A percentile compares a stretch with the other conserved stretches of the same genome.
Conservation (phyloP, 2,888 invertebrate genomes). For the Nephrotoma flavescens region DNA sequence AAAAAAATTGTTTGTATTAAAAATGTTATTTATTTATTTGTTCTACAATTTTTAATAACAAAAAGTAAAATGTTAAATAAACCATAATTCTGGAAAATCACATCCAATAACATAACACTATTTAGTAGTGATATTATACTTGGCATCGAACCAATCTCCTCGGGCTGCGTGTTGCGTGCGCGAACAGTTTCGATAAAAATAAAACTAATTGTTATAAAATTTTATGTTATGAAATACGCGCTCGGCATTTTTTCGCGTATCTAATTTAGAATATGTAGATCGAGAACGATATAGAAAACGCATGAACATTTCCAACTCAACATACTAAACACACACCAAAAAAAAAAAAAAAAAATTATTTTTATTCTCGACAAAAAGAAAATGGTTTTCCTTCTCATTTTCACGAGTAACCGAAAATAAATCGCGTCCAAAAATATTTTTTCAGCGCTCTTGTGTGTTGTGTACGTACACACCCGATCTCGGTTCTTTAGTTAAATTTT, state of each 20-base stretch:
- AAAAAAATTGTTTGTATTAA: neutral
- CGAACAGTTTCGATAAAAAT: neutral
- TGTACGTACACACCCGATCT: neutral
- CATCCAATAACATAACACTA: neutral
- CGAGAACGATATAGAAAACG: neutral
- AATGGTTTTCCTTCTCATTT: neutral
- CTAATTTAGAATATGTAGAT: neutral
- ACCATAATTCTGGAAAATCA: neutral
- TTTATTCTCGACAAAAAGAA: neutral
- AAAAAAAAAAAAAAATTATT: neutral
- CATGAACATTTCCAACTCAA: neutral
- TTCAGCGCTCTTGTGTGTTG: neutral
- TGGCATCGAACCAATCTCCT: neutral
- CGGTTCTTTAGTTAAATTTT: neutral
- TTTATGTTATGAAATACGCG: neutral
- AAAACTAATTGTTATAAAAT: neutral
- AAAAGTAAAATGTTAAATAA: neutral
- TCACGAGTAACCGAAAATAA: neutral
- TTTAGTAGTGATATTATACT: neutral
- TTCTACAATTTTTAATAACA: neutral
- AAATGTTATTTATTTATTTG: neutral
- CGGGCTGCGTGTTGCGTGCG: neutral
- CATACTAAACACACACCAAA: neutral
- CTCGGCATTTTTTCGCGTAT: neutral
- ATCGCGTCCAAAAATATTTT: neutral